Evolutionary conservation across 2,113 vertebrate species (phyloP).

Genomic region (Pholis gunnellus): DNA sequence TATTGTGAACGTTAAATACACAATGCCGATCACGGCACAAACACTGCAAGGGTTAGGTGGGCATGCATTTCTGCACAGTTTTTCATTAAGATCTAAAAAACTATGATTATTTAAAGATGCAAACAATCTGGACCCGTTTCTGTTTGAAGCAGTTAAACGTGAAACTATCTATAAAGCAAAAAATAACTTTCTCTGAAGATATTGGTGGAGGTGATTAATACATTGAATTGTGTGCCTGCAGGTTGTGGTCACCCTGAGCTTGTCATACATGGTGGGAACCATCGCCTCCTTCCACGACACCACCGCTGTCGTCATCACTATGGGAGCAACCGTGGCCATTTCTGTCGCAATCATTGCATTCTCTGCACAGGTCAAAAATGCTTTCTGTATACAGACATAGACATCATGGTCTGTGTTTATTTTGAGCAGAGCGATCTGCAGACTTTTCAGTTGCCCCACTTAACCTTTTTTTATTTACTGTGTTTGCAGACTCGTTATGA

Average conservation of each 20-base stretch:
- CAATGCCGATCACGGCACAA: neutral
- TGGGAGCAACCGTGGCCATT: constrained; percentile 77
- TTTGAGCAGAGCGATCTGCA: neutral
- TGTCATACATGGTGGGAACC: constrained; percentile 83
- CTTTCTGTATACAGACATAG: neutral
- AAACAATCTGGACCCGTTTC: neutral
- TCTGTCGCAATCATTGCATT: constrained; percentile 79
- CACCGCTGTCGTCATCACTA: constrained; percentile 75
- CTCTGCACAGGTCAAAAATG: constrained; percentile 76
- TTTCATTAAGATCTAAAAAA: neutral
- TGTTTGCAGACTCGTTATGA: constrained; percentile 76
- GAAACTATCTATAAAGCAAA: neutral
- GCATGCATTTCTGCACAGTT: neutral
- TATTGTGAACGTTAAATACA: neutral
- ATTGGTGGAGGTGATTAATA: neutral
- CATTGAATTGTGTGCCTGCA: constrained; percentile 27
- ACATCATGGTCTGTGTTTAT: neutral
- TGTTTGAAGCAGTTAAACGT: neutral
- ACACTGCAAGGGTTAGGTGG: neutral
- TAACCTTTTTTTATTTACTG: neutral
- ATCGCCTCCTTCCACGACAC: constrained; percentile 82
- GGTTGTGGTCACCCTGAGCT: constrained; percentile 78
- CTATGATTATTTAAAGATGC: neutral
- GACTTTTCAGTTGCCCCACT: neutral
- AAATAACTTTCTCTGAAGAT: neutral